A percentile compares a stretch with the other conserved stretches of the same genome.
Conservation (phyloP, 1,140 invertebrate genomes). For the Drosophila nikananu region DNA sequence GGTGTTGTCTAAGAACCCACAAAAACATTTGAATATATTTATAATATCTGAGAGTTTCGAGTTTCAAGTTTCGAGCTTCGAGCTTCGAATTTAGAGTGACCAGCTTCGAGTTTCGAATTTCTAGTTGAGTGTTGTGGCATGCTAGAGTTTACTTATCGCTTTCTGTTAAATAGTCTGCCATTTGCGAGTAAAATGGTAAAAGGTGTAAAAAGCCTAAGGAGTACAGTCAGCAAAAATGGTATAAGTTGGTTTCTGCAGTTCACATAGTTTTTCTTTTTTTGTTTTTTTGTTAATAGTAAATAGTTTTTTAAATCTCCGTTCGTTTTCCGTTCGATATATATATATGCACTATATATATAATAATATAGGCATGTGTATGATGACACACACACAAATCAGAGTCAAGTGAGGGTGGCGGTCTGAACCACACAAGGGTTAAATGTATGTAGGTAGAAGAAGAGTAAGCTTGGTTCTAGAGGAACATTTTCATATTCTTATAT, state of each 20-base stretch:
- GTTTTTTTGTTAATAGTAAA: conserved; percentile 8
- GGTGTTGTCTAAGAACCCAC: conserved; percentile 16
- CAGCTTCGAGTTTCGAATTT: neutral
- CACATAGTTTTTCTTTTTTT: conserved; percentile 18
- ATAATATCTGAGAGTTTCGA: conserved; percentile 9
- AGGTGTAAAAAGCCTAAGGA: conserved; percentile 83
- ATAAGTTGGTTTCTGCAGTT: conserved; percentile 71
- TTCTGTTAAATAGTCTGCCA: conserved; percentile 61
- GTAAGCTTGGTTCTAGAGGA: conserved; percentile 52
- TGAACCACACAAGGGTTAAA: conserved; percentile 45
- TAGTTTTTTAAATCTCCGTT: conserved; percentile 17
- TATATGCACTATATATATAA: conserved; percentile 23
- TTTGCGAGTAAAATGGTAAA: conserved; percentile 80
- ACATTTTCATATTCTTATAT: conserved; percentile 33
- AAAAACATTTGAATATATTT: conserved; percentile 14
- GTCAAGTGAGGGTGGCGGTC: conserved; percentile 26
- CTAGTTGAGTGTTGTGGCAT: conserved; percentile 51
- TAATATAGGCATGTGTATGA: conserved; percentile 8
- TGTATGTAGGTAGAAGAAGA: conserved; percentile 28
- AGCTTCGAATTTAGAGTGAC: neutral
- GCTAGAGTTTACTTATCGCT: conserved; percentile 49
- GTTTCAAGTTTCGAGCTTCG: neutral
- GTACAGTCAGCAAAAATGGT: conserved; percentile 82
- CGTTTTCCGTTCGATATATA: conserved; percentile 22
- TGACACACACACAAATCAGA: conserved; percentile 31